Conservation (phyloP, 2,888 invertebrate genomes). For the Sminthurides aquaticus region DNA sequence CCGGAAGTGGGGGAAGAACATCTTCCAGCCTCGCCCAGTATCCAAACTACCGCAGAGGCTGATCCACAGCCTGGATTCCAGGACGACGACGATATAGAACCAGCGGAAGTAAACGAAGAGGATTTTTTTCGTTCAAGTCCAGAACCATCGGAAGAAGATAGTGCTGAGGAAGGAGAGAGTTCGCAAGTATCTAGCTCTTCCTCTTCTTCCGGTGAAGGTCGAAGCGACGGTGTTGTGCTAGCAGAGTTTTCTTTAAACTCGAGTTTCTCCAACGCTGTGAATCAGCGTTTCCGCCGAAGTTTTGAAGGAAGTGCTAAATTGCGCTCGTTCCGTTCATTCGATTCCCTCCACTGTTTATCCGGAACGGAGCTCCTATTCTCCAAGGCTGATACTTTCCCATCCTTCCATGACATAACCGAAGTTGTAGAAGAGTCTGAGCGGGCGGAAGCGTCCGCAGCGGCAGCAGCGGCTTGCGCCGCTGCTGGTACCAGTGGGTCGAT, state of each 20-base stretch:
- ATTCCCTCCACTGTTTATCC: constrained; percentile 48
- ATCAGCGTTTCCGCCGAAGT: constrained; percentile 30
- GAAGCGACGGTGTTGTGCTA: constrained; percentile 39
- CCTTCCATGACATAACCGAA: constrained; percentile 41
- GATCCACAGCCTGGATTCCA: background rate
- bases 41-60: background rate
- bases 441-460: constrained; percentile 24
- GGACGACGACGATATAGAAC: constrained; percentile 20
- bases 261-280: constrained; percentile 18
- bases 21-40: background rate
- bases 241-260: constrained; percentile 42
- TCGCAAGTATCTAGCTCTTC: constrained; percentile 28
- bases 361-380: constrained; percentile 43
- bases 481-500: background rate
- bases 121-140: constrained; percentile 43
- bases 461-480: constrained; percentile 9
- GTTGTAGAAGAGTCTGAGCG: constrained; percentile 36
- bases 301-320: constrained; percentile 44
- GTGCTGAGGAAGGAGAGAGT: constrained; percentile 30
- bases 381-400: constrained; percentile 42
- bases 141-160: constrained; percentile 12
- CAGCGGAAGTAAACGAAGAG: constrained; percentile 43
- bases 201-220: constrained; percentile 19
- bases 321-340: constrained; percentile 51
- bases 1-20: too few species aligned